Conservation (phyloP, 2,797 vertebrate genomes). For the Poecilia wingei region DNA sequence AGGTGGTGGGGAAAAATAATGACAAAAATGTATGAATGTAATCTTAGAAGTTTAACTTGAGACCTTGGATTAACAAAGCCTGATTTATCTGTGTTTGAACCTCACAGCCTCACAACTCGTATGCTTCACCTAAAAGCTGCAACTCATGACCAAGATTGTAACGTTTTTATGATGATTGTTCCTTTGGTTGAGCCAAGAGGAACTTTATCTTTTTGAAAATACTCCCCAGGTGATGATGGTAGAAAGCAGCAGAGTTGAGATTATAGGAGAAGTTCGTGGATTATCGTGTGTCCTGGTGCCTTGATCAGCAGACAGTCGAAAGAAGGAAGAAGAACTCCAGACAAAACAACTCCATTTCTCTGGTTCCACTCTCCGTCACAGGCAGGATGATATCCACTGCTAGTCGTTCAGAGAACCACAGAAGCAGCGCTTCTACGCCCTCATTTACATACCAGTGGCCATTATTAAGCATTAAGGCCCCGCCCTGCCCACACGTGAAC, state of each 20-base stretch:
- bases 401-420: constrained; percentile 58
- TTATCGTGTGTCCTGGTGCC: constrained; percentile 75
- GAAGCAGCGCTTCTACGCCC: constrained; percentile 29
- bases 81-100: constrained; percentile 15
- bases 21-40: constrained; percentile 20
- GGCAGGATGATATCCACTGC: constrained; percentile 45
- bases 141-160: constrained; percentile 8
- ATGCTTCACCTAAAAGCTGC: constrained; percentile 17
- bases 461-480: constrained; percentile 16
- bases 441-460: constrained; percentile 5
- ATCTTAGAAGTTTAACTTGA: constrained; percentile 26
- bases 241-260: constrained; percentile 30
- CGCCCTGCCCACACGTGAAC: background rate
- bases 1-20: constrained; percentile 17
- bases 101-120: background rate
- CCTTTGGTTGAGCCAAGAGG: constrained; percentile 5
- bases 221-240: constrained; percentile 13
- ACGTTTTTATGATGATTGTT: constrained; percentile 6
- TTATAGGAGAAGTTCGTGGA: constrained; percentile 58
- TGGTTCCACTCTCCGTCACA: constrained; percentile 24
- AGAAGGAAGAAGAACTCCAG: constrained; percentile 62
- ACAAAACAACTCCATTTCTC: constrained; percentile 72
- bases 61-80: constrained; percentile 21
- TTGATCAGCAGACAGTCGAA: constrained; percentile 75
- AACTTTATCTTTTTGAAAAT: constrained; percentile 34